These are phyloP conservation scores for Caprella mutica DNA, from an alignment of 2,888 invertebrate species.

Conservation along the genomic window DNA sequence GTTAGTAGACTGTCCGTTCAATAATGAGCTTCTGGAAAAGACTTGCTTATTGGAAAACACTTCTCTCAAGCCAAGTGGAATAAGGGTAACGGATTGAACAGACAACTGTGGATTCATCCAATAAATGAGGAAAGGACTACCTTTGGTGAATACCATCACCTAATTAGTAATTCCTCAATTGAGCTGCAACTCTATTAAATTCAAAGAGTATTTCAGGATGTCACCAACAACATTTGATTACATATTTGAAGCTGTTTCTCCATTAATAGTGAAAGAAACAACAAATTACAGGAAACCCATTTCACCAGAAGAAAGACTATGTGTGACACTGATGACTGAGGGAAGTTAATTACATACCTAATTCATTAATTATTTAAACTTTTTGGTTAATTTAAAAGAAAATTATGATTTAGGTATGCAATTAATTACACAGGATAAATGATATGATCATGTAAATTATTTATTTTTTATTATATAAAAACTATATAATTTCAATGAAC, in stretches of 20 bases:
- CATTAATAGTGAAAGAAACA: background rate
- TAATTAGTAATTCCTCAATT: conserved; percentile 2
- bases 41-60: background rate
- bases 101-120: background rate
- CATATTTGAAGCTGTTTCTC: background rate
- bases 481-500: too few relatives aligned
- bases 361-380: too few relatives aligned
- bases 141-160: background rate
- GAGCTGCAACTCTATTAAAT: background rate
- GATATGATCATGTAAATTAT: too few relatives aligned
- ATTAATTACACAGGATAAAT: too few relatives aligned
- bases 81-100: background rate
- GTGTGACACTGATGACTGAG: background rate
- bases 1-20: too few relatives aligned
- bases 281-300: background rate
- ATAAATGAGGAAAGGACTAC: background rate
- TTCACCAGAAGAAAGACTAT: background rate
- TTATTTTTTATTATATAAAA: too few relatives aligned
- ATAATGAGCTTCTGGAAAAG: background rate
- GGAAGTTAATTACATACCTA: too few relatives aligned
- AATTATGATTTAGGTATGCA: too few relatives aligned
- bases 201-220: background rate
- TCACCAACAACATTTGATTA: conserved; percentile 1
- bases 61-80: background rate
- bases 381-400: too few relatives aligned